These are phyloP conservation scores for Cabera pusaria DNA, from an alignment of 2,888 invertebrate genomes.

Conservation along the genomic window DNA sequence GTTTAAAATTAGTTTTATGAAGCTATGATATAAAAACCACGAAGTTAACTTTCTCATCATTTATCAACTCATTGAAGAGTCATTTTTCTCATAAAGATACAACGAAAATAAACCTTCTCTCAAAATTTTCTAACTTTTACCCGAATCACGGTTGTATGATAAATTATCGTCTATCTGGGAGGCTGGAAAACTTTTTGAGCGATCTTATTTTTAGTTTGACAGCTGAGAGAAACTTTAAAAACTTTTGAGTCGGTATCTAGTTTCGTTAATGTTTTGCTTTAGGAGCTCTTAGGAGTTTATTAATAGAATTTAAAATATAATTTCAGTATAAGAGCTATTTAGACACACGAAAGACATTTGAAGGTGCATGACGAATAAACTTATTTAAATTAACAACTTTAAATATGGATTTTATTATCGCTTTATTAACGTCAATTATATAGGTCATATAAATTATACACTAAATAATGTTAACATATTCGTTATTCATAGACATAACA, in stretches of 20 bases:
- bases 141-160: constrained; percentile 66
- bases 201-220: constrained; percentile 47
- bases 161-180: constrained; percentile 56
- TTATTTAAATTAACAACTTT: too few relatives aligned
- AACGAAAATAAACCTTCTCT: constrained; percentile 56
- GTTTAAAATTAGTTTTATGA: too few relatives aligned
- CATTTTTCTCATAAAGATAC: constrained; percentile 65
- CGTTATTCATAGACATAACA: too few relatives aligned
- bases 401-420: too few relatives aligned
- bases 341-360: too few relatives aligned
- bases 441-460: too few relatives aligned
- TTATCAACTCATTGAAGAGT: constrained; percentile 59
- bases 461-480: too few relatives aligned
- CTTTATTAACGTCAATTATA: too few relatives aligned
- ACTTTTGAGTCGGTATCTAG: constrained; percentile 29
- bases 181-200: constrained; percentile 38
- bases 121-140: constrained; percentile 60
- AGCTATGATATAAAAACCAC: too few relatives aligned
- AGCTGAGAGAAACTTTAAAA: constrained; percentile 34
- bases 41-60: constrained; percentile 47
- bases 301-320: constrained; percentile 17
- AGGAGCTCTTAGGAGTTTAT: constrained; percentile 25
- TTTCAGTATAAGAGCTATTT: too few relatives aligned
- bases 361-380: too few relatives aligned
- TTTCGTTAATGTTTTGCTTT: constrained; percentile 31